Conservation (phyloP, 2,113 vertebrate species). For the Limnothrissa miodon region DNA sequence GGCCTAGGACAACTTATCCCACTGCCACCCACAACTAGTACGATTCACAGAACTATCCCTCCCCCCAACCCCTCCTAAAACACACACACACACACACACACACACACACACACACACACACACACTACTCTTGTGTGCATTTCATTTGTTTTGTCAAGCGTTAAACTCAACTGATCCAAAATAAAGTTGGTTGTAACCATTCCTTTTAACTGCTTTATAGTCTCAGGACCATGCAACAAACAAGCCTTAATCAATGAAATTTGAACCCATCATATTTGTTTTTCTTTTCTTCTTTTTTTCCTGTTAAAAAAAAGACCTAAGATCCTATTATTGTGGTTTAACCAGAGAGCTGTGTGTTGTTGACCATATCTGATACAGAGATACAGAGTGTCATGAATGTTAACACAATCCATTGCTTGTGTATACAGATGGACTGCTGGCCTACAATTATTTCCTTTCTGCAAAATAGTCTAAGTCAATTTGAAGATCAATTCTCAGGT, state of each 20-base stretch:
- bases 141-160: too few species aligned
- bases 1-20: too few species aligned
- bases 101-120: too few species aligned
- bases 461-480: conserved; percentile 9
- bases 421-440: background rate
- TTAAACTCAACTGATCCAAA: too few species aligned
- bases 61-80: too few species aligned
- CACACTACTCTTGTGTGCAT: background rate
- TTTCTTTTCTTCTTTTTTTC: background rate
- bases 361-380: background rate
- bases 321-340: background rate
- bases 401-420: background rate
- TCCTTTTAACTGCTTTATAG: background rate
- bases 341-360: background rate
- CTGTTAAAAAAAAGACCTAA: background rate
- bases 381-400: conserved; percentile 11
- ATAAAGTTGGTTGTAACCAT: background rate
- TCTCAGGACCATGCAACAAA: background rate
- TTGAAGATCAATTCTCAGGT: conserved; percentile 16
- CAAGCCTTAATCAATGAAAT: background rate
- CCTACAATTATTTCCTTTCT: background rate
- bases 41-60: too few species aligned
- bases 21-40: too few species aligned
- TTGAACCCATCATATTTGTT: background rate
- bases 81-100: too few species aligned